A percentile compares a stretch with the other conserved stretches of the same genome.
Conservation (phyloP, 2,113 vertebrate genomes). For the Cyprinodon brontotheroides region DNA sequence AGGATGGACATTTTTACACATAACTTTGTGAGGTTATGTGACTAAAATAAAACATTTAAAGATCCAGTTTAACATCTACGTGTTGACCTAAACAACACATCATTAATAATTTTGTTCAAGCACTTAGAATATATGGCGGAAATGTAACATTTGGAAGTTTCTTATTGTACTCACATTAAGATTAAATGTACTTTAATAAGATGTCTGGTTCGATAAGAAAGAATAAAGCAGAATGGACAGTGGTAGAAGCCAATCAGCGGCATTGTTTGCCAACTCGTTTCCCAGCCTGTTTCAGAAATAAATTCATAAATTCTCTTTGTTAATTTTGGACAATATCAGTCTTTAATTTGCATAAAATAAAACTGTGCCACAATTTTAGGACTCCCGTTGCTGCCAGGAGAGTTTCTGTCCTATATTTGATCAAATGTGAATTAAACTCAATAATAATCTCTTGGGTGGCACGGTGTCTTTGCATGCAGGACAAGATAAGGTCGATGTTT, state of each 20-base stretch:
- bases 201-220: constrained; percentile 26
- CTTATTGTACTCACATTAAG: no score
- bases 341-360: constrained; percentile 58
- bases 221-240: constrained; percentile 35
- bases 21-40: no score
- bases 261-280: constrained; percentile 38
- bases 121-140: no score
- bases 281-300: constrained; percentile 47
- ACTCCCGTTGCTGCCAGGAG: constrained; percentile 15
- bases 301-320: constrained; percentile 53
- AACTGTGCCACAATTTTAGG: constrained; percentile 45
- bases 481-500: constrained; percentile 16
- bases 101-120: no score
- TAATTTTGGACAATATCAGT: constrained; percentile 50
- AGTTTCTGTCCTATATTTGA: constrained; percentile 18
- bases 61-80: no score
- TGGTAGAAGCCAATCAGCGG: constrained; percentile 30
- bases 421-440: not conserved
- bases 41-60: no score
- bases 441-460: constrained; percentile 8
- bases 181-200: not conserved
- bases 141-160: no score
- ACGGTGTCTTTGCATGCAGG: constrained; percentile 34
- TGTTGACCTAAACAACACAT: no score
- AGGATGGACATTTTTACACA: no score